Conservation (phyloP, 1,140 invertebrate genomes). For the Drosophila mojavensis region DNA sequence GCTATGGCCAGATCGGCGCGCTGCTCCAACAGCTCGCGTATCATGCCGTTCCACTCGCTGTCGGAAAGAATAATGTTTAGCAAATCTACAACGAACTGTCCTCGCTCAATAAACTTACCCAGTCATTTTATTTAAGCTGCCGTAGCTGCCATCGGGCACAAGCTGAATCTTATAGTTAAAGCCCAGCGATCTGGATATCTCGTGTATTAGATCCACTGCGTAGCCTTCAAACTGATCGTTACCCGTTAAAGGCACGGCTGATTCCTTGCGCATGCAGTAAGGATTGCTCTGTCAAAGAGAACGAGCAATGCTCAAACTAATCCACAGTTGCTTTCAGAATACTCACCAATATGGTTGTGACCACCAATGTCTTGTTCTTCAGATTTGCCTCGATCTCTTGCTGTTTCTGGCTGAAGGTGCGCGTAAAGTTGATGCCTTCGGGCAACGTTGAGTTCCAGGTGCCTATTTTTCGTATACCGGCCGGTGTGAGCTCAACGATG, state of each 20-base stretch:
- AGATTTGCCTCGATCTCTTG: constrained; percentile 94
- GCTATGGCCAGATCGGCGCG: constrained; percentile 96
- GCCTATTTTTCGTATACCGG: constrained; percentile 92
- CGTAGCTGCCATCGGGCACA: constrained; percentile 92
- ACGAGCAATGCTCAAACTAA: background rate
- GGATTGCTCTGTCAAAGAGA: constrained; percentile 90
- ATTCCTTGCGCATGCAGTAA: constrained; percentile 95
- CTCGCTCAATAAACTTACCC: constrained; percentile 39
- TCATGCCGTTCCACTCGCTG: constrained; percentile 97
- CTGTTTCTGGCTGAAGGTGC: constrained; percentile 92
- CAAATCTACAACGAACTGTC: background rate
- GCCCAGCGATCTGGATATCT: constrained; percentile 93
- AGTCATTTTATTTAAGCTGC: constrained; percentile 90
- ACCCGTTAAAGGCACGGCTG: constrained; percentile 90
- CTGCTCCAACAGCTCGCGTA: constrained; percentile 94
- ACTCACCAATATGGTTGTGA: constrained; percentile 95
- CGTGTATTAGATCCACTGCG: constrained; percentile 93
- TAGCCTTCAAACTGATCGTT: constrained; percentile 96
- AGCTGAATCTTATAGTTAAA: constrained; percentile 95
- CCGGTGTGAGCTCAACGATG: constrained; percentile 93
- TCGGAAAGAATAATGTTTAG: background rate
- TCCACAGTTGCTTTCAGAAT: background rate
- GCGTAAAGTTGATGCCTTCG: constrained; percentile 95
- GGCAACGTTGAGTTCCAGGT: constrained; percentile 92
- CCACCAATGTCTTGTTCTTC: constrained; percentile 95